phyloP scores from a whole-genome alignment of 2,888 invertebrate genomes.

The Poecilus cupreus region DNA sequence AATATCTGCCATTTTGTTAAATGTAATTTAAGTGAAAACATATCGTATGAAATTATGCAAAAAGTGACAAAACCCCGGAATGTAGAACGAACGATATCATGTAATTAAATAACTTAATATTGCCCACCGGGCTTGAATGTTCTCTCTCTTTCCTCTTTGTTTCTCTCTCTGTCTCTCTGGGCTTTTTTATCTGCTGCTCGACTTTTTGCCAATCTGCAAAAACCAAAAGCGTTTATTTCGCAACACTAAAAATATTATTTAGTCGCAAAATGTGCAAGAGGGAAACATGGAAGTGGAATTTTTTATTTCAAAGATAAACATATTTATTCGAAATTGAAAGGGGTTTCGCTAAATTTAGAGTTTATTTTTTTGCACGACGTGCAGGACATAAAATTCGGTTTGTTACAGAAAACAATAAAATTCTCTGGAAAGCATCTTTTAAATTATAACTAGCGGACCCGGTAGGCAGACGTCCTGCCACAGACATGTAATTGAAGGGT shows the following conservation, averaged over 20 bases:
- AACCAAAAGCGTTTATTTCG: background rate
- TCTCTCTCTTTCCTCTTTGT: background rate
- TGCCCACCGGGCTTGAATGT: background rate
- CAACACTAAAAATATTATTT: background rate
- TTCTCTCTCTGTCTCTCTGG: background rate
- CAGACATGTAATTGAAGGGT: too few relatives aligned
- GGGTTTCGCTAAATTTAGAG: too few relatives aligned
- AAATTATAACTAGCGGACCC: too few relatives aligned
- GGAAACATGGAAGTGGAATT: background rate
- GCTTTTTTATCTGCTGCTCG: background rate
- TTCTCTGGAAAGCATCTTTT: too few relatives aligned
- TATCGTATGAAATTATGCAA: background rate
- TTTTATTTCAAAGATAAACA: too few relatives aligned
- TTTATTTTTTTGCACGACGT: too few relatives aligned
- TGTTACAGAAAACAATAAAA: too few relatives aligned
- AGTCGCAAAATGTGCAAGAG: background rate
- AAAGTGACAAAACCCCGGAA: background rate
- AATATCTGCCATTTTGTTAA: background rate
- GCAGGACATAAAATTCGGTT: too few relatives aligned
- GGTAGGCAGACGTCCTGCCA: too few relatives aligned
- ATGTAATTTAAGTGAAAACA: background rate
- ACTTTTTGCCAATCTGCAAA: conserved; percentile 1
- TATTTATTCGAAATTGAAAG: too few relatives aligned
- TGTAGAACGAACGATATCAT: background rate
- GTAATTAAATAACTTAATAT: conserved; percentile 9